Evolutionary conservation across 2,113 vertebrate species (phyloP).

Genomic region (Donacobius atricapilla): DNA sequence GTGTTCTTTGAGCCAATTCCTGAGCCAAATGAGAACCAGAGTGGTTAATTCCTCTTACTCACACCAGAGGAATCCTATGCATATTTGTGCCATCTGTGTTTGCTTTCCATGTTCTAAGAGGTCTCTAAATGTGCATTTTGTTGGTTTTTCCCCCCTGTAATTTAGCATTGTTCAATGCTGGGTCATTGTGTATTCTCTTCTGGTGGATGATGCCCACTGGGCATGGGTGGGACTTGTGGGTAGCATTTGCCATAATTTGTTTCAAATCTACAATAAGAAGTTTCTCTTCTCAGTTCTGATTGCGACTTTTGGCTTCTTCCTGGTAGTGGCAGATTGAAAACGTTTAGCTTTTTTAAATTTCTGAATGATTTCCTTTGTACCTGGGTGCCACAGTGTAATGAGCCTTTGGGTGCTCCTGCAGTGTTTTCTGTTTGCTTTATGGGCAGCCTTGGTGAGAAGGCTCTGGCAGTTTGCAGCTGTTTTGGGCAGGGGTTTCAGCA

Average conservation of each 20-base stretch:
- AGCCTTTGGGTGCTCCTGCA: neutral
- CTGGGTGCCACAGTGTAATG: neutral
- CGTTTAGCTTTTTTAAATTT: neutral
- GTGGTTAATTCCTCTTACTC: slow-evolving; percentile 26
- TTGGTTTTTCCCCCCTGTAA: neutral
- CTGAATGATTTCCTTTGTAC: neutral
- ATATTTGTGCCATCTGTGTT: slow-evolving; percentile 19
- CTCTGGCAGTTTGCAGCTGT: slow-evolving; percentile 1
- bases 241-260: neutral
- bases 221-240: neutral
- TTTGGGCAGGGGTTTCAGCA: slow-evolving; percentile 13
- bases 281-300: neutral
- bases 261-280: neutral
- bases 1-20: neutral
- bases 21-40: neutral
- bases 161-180: neutral
- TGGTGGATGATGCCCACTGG: neutral
- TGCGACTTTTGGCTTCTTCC: neutral
- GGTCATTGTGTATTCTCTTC: neutral
- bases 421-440: neutral
- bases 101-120: slow-evolving; percentile 11
- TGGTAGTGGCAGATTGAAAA: neutral
- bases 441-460: neutral
- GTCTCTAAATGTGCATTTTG: neutral
- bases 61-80: neutral